Evolutionary conservation across 2,113 vertebrate genomes (phyloP), one percentile per base, ranked within the genome.

Genomic region (Callipepla californica): DNA sequence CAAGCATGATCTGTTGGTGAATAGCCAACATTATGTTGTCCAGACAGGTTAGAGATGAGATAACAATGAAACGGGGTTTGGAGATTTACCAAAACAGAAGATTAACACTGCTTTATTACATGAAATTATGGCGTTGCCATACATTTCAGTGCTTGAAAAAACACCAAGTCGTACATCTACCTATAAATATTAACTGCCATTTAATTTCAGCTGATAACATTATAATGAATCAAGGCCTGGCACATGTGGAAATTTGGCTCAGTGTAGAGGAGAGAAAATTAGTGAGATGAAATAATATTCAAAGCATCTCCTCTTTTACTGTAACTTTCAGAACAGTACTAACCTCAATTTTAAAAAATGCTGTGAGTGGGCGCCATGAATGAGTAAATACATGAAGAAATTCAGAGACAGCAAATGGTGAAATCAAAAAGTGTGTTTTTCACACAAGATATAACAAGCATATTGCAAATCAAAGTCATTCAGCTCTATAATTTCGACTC

Each of bases 131-230:
- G 22, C 28, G 80, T 36, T 68, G 6, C 32, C 25, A 82, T 62
- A 30, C 23, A 58, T 87, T 58, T 40, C 26, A 10, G 2, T 53
- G 7, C 15, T 51, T 80, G 22, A 76, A n/a, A 87, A 85, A 83
- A 87, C 19, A 88, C 48, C 7, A 87, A 32, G 18, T 72, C 70
- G 45, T 65, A 94, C 7, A 76, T 69, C 22, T 85, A 20, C 30
- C 18, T 85, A 85, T 77, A 80, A 90, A 82, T 90, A 94, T 80
- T 77, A 86, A 84, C 51, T 82, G 14, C 45, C n/a, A 77, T 45
- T 88, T 85, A 61, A 83, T 88, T 93, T 94, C 80, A 62, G 25
- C 42, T 74, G 76, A 58, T 83, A 69, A 48, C 20, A 69, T 40
- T 75, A n/a, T 66, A 85, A 73, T 61, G 36, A 44, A 90, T 80